Evolutionary conservation across 2,797 vertebrate species (phyloP), one percentile per base, ranked within the genome.

Genomic region (Cynodonichthys magdalenae): DNA sequence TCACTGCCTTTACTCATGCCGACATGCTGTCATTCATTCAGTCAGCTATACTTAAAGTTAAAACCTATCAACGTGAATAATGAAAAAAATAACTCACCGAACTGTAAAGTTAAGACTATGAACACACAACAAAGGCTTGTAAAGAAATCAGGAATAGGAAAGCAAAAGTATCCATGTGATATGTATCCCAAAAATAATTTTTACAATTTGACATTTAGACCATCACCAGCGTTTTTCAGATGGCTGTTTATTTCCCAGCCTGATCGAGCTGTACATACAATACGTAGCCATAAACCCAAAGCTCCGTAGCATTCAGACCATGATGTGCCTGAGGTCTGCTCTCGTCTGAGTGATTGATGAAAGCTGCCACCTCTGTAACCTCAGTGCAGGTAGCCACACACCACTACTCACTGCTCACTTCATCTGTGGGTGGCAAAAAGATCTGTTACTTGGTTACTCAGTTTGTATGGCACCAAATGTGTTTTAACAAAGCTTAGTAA

Each of bases 281-380:
- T 75, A 66, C 79, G 83, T 50, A 39, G 66, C 76, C 83, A 72
- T 71, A 63, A 42, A 69, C 72, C 46, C 44, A 14, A 49, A 11
- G 60, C 83, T 71, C 52, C n/a, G 6, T 41, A 82, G 72, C 75
- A 24, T 86, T 82, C 63, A 68, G 54, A 52, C 55, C 76, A 58
- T 3, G 67, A 70, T 76, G 70, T 5, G 71, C 59, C 24, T 0
- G 63, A 76, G 75, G 70, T 71, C 61, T 53, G 39, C 48, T 60
- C 64, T 63, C 66, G 81, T 86, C 52, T 0, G 47, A 3, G 2
- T 69, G 86, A 82, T 59, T 67, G 86, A 87, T 86, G 70, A 61
- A 66, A 41, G 68, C 61, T 68, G 56, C 66, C 74, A 59, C 54
- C 20, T 70, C 48, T 24, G 5, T 49, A 41, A 47, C 63, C 62